These are phyloP conservation scores for Tinea pellionella DNA, from an alignment of 2,888 invertebrate genomes.

Conservation along the genomic window DNA sequence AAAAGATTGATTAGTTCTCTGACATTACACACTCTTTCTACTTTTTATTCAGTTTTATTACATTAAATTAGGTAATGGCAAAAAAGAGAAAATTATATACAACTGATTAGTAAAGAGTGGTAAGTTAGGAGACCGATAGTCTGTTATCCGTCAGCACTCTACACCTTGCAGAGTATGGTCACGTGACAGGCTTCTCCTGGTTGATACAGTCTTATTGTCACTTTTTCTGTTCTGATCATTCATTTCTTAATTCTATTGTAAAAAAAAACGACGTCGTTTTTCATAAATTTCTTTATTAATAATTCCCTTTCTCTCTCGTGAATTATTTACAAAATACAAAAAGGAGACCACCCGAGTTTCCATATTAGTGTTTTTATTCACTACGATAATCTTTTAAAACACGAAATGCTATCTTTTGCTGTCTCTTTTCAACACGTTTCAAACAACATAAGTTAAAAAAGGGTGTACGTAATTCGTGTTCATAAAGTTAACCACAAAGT, in stretches of 20 bases:
- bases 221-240: no score
- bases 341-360: conserved; percentile 15
- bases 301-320: conserved; percentile 45
- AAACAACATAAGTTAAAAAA: not conserved
- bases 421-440: not conserved
- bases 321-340: conserved; percentile 64
- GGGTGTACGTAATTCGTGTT: not conserved
- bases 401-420: not conserved
- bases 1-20: not conserved
- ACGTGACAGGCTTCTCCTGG: no score
- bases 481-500: not conserved
- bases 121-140: no score
- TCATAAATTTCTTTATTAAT: conserved; percentile 53
- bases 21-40: not conserved
- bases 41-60: no score
- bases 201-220: no score
- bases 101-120: no score
- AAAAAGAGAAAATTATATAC: no score
- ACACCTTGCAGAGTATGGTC: no score
- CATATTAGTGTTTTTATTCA: not conserved
- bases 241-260: no score
- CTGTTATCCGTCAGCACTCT: no score
- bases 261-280: conserved; percentile 18
- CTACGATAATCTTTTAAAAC: not conserved
- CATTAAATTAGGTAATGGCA: not conserved